Conservation (phyloP, 2,888 invertebrate species). For the Erpobdella octoculata region DNA sequence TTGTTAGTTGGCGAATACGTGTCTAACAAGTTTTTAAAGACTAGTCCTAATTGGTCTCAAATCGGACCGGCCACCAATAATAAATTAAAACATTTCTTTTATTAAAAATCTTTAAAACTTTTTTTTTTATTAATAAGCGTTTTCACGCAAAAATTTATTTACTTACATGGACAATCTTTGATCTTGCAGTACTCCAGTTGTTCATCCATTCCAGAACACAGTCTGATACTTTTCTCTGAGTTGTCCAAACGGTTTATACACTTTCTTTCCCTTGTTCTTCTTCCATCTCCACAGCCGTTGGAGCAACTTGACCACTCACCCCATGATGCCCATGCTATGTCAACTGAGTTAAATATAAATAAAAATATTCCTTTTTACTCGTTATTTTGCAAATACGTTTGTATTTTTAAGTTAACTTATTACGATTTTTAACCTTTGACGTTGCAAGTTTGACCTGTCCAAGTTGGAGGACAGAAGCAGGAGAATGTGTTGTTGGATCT, state of each 20-base stretch:
- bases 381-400: neutral
- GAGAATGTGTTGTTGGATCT: slow-evolving; percentile 35
- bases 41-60: no score
- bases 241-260: slow-evolving; percentile 38
- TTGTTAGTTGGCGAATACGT: no score
- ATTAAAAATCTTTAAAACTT: neutral
- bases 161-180: slow-evolving; percentile 33
- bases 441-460: slow-evolving; percentile 42
- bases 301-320: slow-evolving; percentile 42
- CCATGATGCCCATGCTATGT: slow-evolving; percentile 43
- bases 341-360: neutral
- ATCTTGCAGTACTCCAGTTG: slow-evolving; percentile 28
- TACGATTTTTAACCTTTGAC: slow-evolving; percentile 36
- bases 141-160: neutral
- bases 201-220: slow-evolving; percentile 24
- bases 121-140: slow-evolving; percentile 26
- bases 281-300: slow-evolving; percentile 43
- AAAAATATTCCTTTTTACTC: neutral
- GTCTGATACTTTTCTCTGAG: neutral
- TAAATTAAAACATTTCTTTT: neutral
- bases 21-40: no score
- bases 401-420: neutral
- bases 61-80: no score
- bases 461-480: slow-evolving; percentile 43
- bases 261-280: slow-evolving; percentile 39